Base-by-base conservation (phyloP, 2,113 vertebrate species). In the Heterocephalus glaber region DNA sequence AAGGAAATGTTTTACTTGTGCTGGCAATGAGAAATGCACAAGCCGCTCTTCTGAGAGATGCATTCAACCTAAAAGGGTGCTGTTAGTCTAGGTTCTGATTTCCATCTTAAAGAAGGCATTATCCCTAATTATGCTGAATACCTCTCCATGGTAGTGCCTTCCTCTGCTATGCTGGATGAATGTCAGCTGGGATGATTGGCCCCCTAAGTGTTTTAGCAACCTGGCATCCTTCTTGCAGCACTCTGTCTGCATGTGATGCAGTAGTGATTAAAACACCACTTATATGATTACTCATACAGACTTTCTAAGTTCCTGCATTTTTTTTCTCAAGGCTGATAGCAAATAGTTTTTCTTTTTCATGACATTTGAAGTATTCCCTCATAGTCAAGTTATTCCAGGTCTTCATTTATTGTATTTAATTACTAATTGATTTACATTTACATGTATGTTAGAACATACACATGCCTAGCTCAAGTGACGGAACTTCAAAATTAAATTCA, bases 101-200 rank as follows among this genome's bases (percentile, higher is more conserved):
- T 98, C 66, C 89, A 0, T 96, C 97, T 97, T 96, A 81, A 96
- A 97, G 87, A 76, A 38, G 54, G 33, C 86, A 74, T 72, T 93
- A 61, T 86, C 19, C 74, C 47, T 95, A 94, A 89, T 95, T 74
- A 4, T 72, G n/a, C 61, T 88, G 89, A 96, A 3, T 86, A 92
- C 90, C 92, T 96, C 88, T 56, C 66, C 90, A 24, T 17, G 96
- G 22, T 19, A 90, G 92, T 0, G 0, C 47, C 97, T 97, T 97
- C 93, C 97, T 92, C 85, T 97, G 63, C 95, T 44, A 70, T 90
- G 28, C 76, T 81, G 93, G 81, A 94, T 95, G 54, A 83, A 58
- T 94, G 77, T 93, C 88, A 94, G 49, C 87, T 94, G 24, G 84
- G 92, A 94, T 88, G 94, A 96, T 80, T 79, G 80, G 65, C 72